Evolutionary conservation across 2,113 vertebrate species (phyloP).

Genomic region (Crocuta crocuta): DNA sequence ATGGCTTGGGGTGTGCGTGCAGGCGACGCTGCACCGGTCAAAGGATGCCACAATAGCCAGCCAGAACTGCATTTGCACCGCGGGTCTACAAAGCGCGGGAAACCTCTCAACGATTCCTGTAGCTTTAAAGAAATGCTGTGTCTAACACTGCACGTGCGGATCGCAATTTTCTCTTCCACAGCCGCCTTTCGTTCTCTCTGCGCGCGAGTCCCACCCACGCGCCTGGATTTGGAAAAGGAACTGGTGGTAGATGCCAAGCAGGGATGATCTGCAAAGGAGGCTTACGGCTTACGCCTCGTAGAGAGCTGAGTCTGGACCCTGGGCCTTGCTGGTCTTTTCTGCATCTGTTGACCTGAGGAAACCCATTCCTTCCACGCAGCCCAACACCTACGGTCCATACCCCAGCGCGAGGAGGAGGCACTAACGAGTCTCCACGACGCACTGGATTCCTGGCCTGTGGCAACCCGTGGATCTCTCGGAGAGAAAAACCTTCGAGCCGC

Average conservation of each 20-base stretch:
- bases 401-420: background rate
- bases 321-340: background rate
- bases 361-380: background rate
- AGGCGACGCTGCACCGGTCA: background rate
- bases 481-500: background rate
- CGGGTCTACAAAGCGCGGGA: background rate
- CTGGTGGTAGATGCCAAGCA: background rate
- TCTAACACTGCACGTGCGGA: background rate
- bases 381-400: background rate
- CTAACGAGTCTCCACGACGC: background rate
- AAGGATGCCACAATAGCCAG: background rate
- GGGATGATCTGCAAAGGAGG: background rate
- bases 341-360: background rate
- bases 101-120: background rate
- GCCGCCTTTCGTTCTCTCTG: background rate
- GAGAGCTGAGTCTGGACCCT: background rate
- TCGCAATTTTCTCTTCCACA: background rate
- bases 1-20: background rate
- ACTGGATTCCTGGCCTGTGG: background rate
- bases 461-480: background rate
- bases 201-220: background rate
- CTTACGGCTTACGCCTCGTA: background rate
- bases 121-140: background rate
- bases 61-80: background rate
- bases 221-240: background rate